phyloP scores from a whole-genome alignment of 2,797 vertebrate genomes.

The Hemibagrus guttatus region DNA sequence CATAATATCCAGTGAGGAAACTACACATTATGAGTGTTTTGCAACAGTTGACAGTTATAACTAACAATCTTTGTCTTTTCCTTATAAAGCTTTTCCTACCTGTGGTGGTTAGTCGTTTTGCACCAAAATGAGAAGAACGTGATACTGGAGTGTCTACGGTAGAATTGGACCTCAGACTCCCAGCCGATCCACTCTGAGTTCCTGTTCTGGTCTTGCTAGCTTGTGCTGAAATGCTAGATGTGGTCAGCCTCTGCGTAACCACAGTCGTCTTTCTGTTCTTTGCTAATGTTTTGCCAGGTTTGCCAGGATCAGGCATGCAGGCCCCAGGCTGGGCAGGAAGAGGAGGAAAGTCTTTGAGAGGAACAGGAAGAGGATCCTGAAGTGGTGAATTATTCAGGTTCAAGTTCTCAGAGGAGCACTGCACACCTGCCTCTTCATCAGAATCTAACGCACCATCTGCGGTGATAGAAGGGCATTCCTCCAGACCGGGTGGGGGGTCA shows the following conservation, averaged over 20 bases:
- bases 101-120: constrained; percentile 56
- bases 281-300: constrained; percentile 58
- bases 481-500: constrained; percentile 74
- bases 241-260: constrained; percentile 54
- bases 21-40: not conserved
- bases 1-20: not conserved
- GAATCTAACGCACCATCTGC: constrained; percentile 85
- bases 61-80: not conserved
- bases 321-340: constrained; percentile 81
- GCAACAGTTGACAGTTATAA: not conserved
- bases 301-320: constrained; percentile 86
- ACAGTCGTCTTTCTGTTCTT: constrained; percentile 66
- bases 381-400: constrained; percentile 63
- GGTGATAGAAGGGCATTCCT: constrained; percentile 84
- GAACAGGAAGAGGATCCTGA: constrained; percentile 79
- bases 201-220: constrained; percentile 67
- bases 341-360: constrained; percentile 83
- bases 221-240: constrained; percentile 31
- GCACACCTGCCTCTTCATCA: constrained; percentile 76
- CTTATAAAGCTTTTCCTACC: constrained; percentile 43
- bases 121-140: constrained; percentile 58
- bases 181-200: constrained; percentile 55
- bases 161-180: constrained; percentile 58
- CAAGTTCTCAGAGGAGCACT: constrained; percentile 56
- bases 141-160: constrained; percentile 54